A percentile compares a stretch with the other conserved stretches of the same genome.
These are phyloP conservation scores for Pollenia amentaria DNA, from an alignment of 2,888 invertebrate genomes.

Conservation along the genomic window DNA sequence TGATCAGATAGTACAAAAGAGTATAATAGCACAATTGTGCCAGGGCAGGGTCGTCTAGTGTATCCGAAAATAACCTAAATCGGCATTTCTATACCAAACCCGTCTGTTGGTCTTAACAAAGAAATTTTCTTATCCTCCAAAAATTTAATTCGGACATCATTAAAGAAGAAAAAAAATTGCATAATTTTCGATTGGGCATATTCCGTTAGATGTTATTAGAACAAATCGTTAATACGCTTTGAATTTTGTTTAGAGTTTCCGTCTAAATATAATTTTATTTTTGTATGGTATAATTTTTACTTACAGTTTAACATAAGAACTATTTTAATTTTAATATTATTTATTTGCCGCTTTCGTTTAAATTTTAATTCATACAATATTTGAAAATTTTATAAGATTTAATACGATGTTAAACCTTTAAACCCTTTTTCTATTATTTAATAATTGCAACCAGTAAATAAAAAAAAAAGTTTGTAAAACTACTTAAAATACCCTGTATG, in stretches of 20 bases:
- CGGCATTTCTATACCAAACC: too few relatives aligned
- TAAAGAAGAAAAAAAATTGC: too few relatives aligned
- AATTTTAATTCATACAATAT: constrained; percentile 25
- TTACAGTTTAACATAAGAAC: constrained; percentile 48
- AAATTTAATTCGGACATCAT: too few relatives aligned
- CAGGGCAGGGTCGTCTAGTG: too few relatives aligned
- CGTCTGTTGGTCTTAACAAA: too few relatives aligned
- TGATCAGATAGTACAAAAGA: too few relatives aligned
- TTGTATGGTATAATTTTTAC: constrained; percentile 67
- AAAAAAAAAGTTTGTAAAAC: too few relatives aligned
- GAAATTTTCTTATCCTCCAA: too few relatives aligned
- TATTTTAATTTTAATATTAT: constrained; percentile 36
- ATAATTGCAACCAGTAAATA: too few relatives aligned
- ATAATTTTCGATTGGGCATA: background rate
- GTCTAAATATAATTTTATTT: constrained; percentile 8
- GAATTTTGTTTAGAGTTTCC: constrained; percentile 35
- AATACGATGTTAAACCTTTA: background rate
- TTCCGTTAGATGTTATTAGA: background rate
- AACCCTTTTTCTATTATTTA: too few relatives aligned
- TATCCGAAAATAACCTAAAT: too few relatives aligned
- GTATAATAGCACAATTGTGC: too few relatives aligned
- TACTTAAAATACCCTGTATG: constrained; percentile 32
- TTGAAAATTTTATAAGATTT: constrained; percentile 61
- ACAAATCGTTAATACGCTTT: constrained; percentile 20
- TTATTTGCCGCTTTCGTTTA: constrained; percentile 68